Evolutionary conservation across 2,888 invertebrate genomes (phyloP).

Genomic region (Chaetogeoica ovagalla): DNA sequence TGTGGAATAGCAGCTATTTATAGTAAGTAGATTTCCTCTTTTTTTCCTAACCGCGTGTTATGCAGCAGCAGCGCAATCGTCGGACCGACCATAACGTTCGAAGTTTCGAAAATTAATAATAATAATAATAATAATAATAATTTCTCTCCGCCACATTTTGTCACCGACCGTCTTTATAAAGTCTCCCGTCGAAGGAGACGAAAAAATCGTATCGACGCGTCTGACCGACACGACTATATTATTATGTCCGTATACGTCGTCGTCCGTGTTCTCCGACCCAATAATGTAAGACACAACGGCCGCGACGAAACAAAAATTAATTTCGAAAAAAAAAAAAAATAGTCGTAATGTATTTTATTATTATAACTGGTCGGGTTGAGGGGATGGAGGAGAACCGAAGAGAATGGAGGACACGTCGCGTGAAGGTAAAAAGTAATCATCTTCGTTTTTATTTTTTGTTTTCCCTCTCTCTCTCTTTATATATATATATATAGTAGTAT

Average conservation of each 20-base stretch:
- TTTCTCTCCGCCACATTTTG: too few relatives aligned
- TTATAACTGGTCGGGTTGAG: slow-evolving; percentile 29
- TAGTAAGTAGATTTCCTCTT: too few relatives aligned
- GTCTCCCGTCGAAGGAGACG: too few relatives aligned
- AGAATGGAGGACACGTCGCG: slow-evolving; percentile 50
- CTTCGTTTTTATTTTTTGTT: not conserved
- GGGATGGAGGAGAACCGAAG: slow-evolving; percentile 36
- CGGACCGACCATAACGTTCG: too few relatives aligned
- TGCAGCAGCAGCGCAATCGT: too few relatives aligned
- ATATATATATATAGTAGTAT: not conserved
- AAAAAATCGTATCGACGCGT: too few relatives aligned
- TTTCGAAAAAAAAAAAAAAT: slow-evolving; percentile 40
- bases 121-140: too few relatives aligned
- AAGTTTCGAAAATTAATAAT: too few relatives aligned
- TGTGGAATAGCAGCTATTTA: too few relatives aligned
- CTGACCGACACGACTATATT: too few relatives aligned
- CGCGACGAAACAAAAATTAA: slow-evolving; percentile 34
- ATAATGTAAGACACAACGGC: slow-evolving; percentile 10
- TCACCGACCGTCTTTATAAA: too few relatives aligned
- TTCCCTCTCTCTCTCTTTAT: slow-evolving; percentile 17
- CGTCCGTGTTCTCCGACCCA: not conserved
- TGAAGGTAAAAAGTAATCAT: slow-evolving; percentile 51
- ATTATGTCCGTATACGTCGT: not conserved
- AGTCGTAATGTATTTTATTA: slow-evolving; percentile 28
- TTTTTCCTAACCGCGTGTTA: too few relatives aligned